Conservation (phyloP, 2,113 vertebrate species). For the Oncorhynchus keta region DNA sequence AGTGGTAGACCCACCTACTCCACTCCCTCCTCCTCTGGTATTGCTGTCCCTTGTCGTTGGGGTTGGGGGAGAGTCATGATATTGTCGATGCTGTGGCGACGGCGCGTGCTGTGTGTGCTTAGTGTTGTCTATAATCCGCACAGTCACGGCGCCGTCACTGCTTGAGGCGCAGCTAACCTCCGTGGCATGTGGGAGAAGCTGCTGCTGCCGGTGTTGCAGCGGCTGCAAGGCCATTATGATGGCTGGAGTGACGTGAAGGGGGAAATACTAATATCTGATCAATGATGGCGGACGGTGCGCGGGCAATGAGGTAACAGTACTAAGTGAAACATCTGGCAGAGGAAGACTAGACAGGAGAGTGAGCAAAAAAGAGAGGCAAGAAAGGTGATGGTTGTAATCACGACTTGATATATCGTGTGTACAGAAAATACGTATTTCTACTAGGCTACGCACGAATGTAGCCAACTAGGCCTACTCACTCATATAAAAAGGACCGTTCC, state of each 20-base stretch:
- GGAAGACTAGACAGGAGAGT: constrained; percentile 2
- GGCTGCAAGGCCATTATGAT: constrained; percentile 85
- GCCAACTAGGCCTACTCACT: constrained; percentile 39
- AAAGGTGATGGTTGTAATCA: constrained; percentile 56
- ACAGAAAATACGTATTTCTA: constrained; percentile 54
- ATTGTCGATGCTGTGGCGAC: constrained; percentile 58
- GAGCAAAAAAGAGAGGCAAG: constrained; percentile 1
- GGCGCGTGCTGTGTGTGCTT: constrained; percentile 35
- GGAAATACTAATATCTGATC: constrained; percentile 38
- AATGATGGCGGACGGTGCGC: constrained; percentile 26
- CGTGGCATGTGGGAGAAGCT: constrained; percentile 84
- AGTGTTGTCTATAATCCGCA: constrained; percentile 77
- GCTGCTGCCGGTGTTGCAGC: constrained; percentile 86
- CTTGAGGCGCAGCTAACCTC: constrained; percentile 91
- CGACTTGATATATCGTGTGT: constrained; percentile 46
- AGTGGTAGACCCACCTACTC: constrained; percentile 23
- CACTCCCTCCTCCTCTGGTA: neutral
- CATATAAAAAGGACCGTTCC: constrained; percentile 61
- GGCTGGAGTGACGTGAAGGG: constrained; percentile 29
- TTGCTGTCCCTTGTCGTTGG: neutral
- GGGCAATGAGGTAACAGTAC: constrained; percentile 47
- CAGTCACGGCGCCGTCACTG: constrained; percentile 82
- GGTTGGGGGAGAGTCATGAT: neutral
- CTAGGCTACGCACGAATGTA: constrained; percentile 51
- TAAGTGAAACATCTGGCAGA: constrained; percentile 52